phyloP scores from a whole-genome alignment of 2,888 invertebrate genomes.

The Drosophila mercatorum region DNA sequence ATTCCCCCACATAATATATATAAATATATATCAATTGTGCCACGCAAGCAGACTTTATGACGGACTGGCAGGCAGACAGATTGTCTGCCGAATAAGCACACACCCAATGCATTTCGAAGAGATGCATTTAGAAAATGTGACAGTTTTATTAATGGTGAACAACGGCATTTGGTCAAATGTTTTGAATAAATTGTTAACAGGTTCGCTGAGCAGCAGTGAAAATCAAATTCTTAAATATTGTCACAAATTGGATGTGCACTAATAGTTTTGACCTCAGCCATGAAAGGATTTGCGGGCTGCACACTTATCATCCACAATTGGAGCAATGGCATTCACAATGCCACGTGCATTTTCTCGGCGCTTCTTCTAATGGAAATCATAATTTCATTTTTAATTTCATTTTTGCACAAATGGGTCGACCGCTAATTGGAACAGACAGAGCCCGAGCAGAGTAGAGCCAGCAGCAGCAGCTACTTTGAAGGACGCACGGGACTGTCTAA shows the following conservation, averaged over 20 bases:
- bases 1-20: neutral
- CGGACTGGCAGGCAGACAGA: constrained; percentile 46
- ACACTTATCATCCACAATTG: constrained; percentile 44
- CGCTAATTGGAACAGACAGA: constrained; percentile 74
- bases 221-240: constrained; percentile 44
- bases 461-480: constrained; percentile 62
- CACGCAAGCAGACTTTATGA: constrained; percentile 12
- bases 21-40: neutral
- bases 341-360: constrained; percentile 47
- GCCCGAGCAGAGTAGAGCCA: constrained; percentile 8
- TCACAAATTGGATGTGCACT: constrained; percentile 77
- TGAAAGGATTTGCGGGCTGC: constrained; percentile 71
- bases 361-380: constrained; percentile 62
- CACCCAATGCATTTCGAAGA: constrained; percentile 27
- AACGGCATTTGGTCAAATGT: constrained; percentile 32
- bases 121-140: constrained; percentile 61
- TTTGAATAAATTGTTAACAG: constrained; percentile 68
- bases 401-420: constrained; percentile 59
- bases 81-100: constrained; percentile 40
- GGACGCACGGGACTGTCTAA: constrained; percentile 52
- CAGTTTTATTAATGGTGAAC: constrained; percentile 56
- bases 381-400: constrained; percentile 48
- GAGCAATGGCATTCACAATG: constrained; percentile 69
- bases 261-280: constrained; percentile 80
- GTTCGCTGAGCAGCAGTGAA: constrained; percentile 46